A percentile compares a stretch with the other conserved stretches of the same genome.
These are phyloP conservation scores for Acronicta alni DNA, from an alignment of 2,888 invertebrate species.

Conservation along the genomic window DNA sequence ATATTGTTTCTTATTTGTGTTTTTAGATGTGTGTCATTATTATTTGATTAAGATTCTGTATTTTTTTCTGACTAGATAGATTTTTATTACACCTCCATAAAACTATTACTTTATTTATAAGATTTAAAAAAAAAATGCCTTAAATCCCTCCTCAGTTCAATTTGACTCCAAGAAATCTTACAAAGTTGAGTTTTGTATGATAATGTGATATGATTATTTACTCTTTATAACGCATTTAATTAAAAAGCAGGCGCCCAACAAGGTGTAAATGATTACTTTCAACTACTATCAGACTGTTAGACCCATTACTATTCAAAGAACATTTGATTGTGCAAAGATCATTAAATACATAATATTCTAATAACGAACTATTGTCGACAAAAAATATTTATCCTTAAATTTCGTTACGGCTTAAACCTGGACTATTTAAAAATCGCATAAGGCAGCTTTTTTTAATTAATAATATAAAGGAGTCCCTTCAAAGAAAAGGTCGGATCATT, in stretches of 20 bases:
- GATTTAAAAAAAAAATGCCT: too few relatives aligned
- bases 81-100: too few relatives aligned
- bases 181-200: background rate
- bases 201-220: background rate
- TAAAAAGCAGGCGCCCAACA: slow-evolving; percentile 28
- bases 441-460: slow-evolving; percentile 82
- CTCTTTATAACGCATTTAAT: background rate
- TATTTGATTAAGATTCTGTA: slow-evolving; percentile 43
- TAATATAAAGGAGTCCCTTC: slow-evolving; percentile 80
- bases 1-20: slow-evolving; percentile 43
- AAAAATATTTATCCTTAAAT: slow-evolving; percentile 75
- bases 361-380: slow-evolving; percentile 62
- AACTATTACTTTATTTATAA: background rate
- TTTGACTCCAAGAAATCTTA: background rate
- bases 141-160: too few relatives aligned
- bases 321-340: slow-evolving; percentile 50
- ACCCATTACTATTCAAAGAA: slow-evolving; percentile 44
- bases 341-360: slow-evolving; percentile 47
- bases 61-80: slow-evolving; percentile 1
- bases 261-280: slow-evolving; percentile 46
- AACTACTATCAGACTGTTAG: slow-evolving; percentile 1
- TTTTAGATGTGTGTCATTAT: slow-evolving; percentile 19
- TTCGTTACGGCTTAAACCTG: slow-evolving; percentile 66
- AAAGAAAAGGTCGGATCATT: slow-evolving; percentile 85
- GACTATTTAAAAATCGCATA: slow-evolving; percentile 79